These are phyloP conservation scores for Eledona agricola DNA, from an alignment of 2,888 invertebrate genomes.

Conservation along the genomic window DNA sequence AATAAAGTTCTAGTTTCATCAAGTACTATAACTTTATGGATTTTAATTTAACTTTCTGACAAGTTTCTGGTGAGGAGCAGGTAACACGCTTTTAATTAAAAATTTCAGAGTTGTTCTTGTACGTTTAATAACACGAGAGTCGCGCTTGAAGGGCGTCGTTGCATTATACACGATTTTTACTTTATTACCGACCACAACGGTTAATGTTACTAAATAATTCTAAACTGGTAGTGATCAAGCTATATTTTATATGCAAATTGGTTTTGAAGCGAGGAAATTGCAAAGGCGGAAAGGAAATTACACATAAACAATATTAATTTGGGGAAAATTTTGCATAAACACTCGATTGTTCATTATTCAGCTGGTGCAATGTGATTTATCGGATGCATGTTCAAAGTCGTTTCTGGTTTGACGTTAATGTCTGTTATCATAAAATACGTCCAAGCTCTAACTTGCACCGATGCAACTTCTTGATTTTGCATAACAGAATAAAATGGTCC, in stretches of 20 bases:
- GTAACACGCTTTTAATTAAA: slow-evolving; percentile 10
- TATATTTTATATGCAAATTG: slow-evolving; percentile 28
- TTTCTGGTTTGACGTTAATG: slow-evolving; percentile 10
- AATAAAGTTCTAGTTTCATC: too few species aligned
- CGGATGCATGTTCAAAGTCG: slow-evolving; percentile 6
- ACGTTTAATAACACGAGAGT: slow-evolving; percentile 4
- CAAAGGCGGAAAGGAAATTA: slow-evolving; percentile 23
- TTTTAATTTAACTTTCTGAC: slow-evolving; percentile 13
- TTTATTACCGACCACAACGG: slow-evolving; percentile 1
- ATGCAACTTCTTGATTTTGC: too few species aligned
- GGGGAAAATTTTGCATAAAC: slow-evolving; percentile 27
- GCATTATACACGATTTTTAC: slow-evolving; percentile 2
- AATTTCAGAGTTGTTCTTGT: slow-evolving; percentile 9
- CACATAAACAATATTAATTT: slow-evolving; percentile 31
- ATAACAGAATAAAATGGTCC: too few species aligned
- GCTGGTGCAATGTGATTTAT: slow-evolving; percentile 18
- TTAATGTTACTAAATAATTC: slow-evolving; percentile 11
- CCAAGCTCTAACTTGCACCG: too few species aligned
- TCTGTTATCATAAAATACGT: too few species aligned
- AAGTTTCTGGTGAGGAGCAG: slow-evolving; percentile 2
- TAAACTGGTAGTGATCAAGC: slow-evolving; percentile 2
- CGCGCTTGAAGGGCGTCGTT: not conserved
- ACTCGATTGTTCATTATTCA: slow-evolving; percentile 10
- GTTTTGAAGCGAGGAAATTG: slow-evolving; percentile 25
- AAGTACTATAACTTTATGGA: slow-evolving; percentile 4